phyloP scores from a whole-genome alignment of 2,888 invertebrate genomes.

The Hypselothyrea guttata region DNA sequence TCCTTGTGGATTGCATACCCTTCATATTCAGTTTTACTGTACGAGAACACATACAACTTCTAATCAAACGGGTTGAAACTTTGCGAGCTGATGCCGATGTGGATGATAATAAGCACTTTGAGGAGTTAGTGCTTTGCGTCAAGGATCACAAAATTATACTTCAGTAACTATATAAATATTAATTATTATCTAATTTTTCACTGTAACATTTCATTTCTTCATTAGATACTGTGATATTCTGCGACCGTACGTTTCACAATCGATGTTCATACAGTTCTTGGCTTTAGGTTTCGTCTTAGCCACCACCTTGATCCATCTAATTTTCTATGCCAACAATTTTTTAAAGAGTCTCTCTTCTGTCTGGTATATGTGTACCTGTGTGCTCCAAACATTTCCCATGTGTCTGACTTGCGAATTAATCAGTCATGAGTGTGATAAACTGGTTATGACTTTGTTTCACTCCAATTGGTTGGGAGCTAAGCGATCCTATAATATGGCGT shows the following conservation, averaged over 20 bases:
- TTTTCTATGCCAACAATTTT: conserved; percentile 29
- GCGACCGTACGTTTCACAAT: conserved; percentile 33
- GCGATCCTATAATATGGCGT: conserved; percentile 20
- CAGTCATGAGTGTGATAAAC: conserved; percentile 21
- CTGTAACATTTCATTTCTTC: too few relatives aligned
- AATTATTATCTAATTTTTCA: too few relatives aligned
- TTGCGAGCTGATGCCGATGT: background rate
- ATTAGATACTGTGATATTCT: conserved; percentile 40
- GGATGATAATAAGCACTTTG: background rate
- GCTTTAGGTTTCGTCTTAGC: conserved; percentile 31
- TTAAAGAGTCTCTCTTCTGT: conserved; percentile 12
- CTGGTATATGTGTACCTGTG: conserved; percentile 13
- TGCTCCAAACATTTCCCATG: conserved; percentile 36
- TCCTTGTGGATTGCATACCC: conserved; percentile 19
- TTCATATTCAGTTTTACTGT: conserved; percentile 32
- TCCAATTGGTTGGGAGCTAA: conserved; percentile 35
- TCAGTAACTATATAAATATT: background rate
- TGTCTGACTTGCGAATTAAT: conserved; percentile 35
- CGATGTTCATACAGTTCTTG: conserved; percentile 30
- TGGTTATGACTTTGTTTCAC: conserved; percentile 30
- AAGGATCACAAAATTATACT: conserved; percentile 2
- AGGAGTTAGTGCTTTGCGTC: conserved; percentile 1
- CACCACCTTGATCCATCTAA: conserved; percentile 23
- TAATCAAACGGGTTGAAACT: conserved; percentile 10
- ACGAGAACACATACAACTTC: conserved; percentile 21